Conservation (phyloP, 2,113 vertebrate genomes). For the Proterorhinus semilunaris region DNA sequence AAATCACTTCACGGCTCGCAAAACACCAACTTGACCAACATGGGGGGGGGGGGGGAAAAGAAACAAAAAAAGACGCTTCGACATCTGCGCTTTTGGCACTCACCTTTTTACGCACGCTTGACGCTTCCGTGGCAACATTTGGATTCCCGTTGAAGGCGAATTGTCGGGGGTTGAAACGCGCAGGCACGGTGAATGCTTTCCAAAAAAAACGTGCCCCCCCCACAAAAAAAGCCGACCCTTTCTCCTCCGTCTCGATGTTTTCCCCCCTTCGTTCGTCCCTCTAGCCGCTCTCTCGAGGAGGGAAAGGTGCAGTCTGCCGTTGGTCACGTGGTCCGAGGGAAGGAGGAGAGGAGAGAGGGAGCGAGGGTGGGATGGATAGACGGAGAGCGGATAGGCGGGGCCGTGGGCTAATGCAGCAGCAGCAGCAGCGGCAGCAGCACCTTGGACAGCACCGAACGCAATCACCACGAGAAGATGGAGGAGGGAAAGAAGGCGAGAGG, state of each 20-base stretch:
- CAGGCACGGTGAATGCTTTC: not conserved
- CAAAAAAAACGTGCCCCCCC: not conserved
- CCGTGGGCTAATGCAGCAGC: slow-evolving; percentile 58
- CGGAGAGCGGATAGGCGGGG: slow-evolving; percentile 60
- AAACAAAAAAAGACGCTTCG: not conserved
- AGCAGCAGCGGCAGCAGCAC: slow-evolving; percentile 51
- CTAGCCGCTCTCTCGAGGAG: slow-evolving; percentile 56
- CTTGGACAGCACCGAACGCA: slow-evolving; percentile 64
- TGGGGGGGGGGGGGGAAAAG: too few relatives aligned
- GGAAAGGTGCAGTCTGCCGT: slow-evolving; percentile 76
- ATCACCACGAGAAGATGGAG: slow-evolving; percentile 49
- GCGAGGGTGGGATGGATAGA: slow-evolving; percentile 10
- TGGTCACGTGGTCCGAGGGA: slow-evolving; percentile 61
- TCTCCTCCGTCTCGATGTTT: not conserved
- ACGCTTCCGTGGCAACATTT: not conserved
- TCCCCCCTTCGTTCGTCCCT: slow-evolving; percentile 26
- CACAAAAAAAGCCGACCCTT: slow-evolving; percentile 18
- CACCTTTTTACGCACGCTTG: not conserved
- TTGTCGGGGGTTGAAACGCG: not conserved
- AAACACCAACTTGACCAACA: slow-evolving; percentile 1
- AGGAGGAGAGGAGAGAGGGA: slow-evolving; percentile 24
- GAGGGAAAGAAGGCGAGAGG: not conserved
- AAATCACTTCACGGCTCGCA: not conserved
- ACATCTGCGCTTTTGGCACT: not conserved
- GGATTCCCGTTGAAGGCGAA: not conserved